Base-by-base conservation (phyloP, 2,113 vertebrate genomes). In the Paralichthys olivaceus region DNA sequence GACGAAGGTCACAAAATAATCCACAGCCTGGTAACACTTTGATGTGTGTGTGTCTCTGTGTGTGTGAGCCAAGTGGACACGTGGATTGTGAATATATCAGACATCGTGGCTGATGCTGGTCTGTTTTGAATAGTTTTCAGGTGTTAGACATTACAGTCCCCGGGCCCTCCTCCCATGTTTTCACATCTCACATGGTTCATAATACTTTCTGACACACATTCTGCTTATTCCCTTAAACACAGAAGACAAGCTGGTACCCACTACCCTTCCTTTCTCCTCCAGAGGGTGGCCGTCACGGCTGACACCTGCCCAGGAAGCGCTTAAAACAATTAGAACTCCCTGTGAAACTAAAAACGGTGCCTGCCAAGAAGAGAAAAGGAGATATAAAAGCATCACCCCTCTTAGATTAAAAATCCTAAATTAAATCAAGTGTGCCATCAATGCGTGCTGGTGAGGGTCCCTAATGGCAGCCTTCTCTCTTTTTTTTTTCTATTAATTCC, bases 251-350 rank as follows among this genome's bases (percentile, higher is more conserved):
- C 53, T 40, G 20, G 55, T 26, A 65, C 63, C 65, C 70, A 9
- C 79, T 62, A 49, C 68, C 80, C 80, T 77, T 83, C 63, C 67
- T 61, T 51, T 59, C 74, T 73, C 83, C 89, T 84, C 55, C 66
- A 62, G 60, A 51, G 43, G 12, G 12, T 70, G 55, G 72, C 75
- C 29, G 66, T 85, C 84, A 66, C 60, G 15, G 59, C 75, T 85
- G 84, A 90, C 90, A 90, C 88, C 89, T 87, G 90, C 84, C 83
- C 73, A 80, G 88, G 83, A 89, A 91, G 84, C 15, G 67, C 86
- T 92, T 90, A 84, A 90, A 90, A 83, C 90, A 89, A 91, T 93
- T 89, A 92, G 34, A 88, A 72, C 63, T 80, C 83, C 74, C 59
- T 23, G 37, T 60, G 85, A 87, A 83, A 77, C 80, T 82, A 69